Conservation (phyloP, 2,888 invertebrate species). For the Synanthedon tipuliformis region DNA sequence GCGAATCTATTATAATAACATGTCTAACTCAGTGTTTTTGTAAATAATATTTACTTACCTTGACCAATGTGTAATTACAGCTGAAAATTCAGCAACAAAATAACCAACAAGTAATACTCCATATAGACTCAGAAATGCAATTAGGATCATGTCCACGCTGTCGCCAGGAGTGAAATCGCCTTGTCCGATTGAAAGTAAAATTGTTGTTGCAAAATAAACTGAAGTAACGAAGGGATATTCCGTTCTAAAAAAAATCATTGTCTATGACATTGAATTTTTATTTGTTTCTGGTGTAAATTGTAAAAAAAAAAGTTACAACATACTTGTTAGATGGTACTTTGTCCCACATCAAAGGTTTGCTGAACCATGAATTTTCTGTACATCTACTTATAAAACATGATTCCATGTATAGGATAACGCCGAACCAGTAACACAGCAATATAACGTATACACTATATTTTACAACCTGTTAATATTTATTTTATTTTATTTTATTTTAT, state of each 20-base stretch:
- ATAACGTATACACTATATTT: conserved; percentile 59
- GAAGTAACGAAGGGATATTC: conserved; percentile 44
- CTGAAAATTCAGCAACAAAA: conserved; percentile 63
- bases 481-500: too few species aligned
- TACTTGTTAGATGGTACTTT: conserved; percentile 22
- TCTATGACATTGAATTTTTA: background rate
- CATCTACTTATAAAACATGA: conserved; percentile 63
- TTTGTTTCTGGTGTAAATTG: background rate
- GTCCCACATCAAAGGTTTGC: conserved; percentile 31
- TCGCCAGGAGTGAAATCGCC: conserved; percentile 61
- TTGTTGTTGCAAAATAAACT: conserved; percentile 56
- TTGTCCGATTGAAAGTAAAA: conserved; percentile 53
- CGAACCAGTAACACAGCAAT: conserved; percentile 62
- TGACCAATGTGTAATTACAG: conserved; percentile 57
- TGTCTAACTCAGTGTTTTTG: background rate
- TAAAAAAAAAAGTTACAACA: conserved; percentile 10
- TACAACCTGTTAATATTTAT: conserved; percentile 26
- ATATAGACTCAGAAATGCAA: conserved; percentile 54
- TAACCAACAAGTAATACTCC: conserved; percentile 61
- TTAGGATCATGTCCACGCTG: conserved; percentile 49
- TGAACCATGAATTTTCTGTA: conserved; percentile 61
- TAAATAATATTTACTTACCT: conserved; percentile 37
- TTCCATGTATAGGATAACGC: conserved; percentile 62
- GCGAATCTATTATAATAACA: background rate
- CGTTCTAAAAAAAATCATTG: conserved; percentile 24